phyloP scores from a whole-genome alignment of 2,113 vertebrate genomes.

The Callocephalon fimbriatum region DNA sequence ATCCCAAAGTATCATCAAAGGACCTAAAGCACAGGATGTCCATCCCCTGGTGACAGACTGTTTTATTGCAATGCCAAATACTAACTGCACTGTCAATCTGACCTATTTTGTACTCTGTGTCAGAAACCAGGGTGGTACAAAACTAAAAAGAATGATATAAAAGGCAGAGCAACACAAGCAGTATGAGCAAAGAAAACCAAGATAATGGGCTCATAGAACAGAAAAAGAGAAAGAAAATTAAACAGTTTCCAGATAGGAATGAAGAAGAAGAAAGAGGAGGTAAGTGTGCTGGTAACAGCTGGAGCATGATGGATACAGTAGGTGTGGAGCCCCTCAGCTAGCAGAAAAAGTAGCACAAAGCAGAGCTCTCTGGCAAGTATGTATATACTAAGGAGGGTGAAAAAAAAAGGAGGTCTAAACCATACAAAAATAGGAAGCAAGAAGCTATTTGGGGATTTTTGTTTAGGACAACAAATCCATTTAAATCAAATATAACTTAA shows the following conservation, averaged over 20 bases:
- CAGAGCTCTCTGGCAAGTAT: background rate
- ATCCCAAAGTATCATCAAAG: background rate
- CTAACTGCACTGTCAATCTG: background rate
- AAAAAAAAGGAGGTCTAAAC: background rate
- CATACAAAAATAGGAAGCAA: background rate
- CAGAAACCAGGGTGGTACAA: background rate
- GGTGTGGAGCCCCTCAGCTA: background rate
- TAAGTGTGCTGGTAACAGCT: background rate
- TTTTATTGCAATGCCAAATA: background rate
- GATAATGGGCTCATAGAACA: background rate
- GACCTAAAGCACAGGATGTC: background rate
- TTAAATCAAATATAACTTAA: background rate
- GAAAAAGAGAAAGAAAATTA: background rate
- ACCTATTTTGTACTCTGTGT: background rate
- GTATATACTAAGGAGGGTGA: background rate
- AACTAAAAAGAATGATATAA: background rate
- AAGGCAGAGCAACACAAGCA: background rate
- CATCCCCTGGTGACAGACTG: background rate
- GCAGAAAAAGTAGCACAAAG: background rate
- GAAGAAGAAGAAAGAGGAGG: background rate
- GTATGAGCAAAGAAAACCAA: background rate
- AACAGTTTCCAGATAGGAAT: background rate
- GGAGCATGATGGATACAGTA: background rate
- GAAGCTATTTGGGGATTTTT: background rate
- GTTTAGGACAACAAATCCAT: background rate